Base-by-base conservation (phyloP, 2,888 invertebrate species). In the Rhogogaster chlorosoma region DNA sequence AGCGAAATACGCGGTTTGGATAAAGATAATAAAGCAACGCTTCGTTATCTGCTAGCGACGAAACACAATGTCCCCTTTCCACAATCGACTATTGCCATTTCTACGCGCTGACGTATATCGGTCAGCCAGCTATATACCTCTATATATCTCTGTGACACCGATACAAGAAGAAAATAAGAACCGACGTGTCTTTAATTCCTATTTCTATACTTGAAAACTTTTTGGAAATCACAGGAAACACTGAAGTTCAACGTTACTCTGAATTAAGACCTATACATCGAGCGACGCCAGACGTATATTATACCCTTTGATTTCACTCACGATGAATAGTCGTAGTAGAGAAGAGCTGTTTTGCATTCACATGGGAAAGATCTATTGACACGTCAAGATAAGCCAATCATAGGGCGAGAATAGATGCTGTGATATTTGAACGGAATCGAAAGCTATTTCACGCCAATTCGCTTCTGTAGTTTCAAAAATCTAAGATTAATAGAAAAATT, bases 341-440 rank as follows among this genome's bases (percentile, higher is more conserved):
- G 71, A 73, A 42, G 18, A 32, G 42, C 42, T 42, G 61, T 15
- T 80, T 18, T 26, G 12, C 57, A 6, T 80, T 61, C 36, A 36
- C 5, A 32, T 80, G 12, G 12, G 80, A 80, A 61, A 80, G 61
- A 80, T 80, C 80, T 80, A 80, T 61, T 57, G 80, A 80, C 57
- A 80, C 61, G 80, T 80, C 80, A 57, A 61, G 80, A 80, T 80
- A 61, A 61, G 57, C 80, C 80, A 80, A 80, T 80, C 80, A 61
- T 49, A 80, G 5, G 22, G 15, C 12, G 7, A 49, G 57, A 61
- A 38, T 61, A 80, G 80, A 57, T 26, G 10, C 38, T 36, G 36
- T 29, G 10, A 26, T 80, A 36, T 38, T 38, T 38, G 57, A 80
- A 80, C 36, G 12, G 12, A 3, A 61, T 42, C 80, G 61, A 61